Base-by-base conservation (phyloP, 2,888 invertebrate genomes). In the Acheta domesticus region DNA sequence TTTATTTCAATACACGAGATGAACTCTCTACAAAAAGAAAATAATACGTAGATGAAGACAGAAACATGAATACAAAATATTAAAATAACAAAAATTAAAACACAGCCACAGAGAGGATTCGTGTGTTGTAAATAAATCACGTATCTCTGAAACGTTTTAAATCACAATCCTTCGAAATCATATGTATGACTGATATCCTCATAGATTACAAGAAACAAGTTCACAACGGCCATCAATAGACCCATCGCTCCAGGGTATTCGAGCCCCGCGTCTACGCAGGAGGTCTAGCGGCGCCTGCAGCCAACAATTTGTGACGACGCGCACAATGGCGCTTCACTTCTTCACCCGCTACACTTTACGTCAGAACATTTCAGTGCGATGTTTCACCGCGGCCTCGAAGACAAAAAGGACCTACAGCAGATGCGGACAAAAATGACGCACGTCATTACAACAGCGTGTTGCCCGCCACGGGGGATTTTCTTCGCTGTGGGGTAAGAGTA, bases 391-490 rank as follows among this genome's bases (percentile, higher is more conserved):
- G 14, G 62, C 62, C 16, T 12, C n/a, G 62, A 19, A 14, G 62
- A 62, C 62, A 62, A 62, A 62, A 62, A 62, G 62, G 62, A 62
- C 62, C 62, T 62, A 62, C 62, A 62, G 62, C 62, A 62, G 62
- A 62, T 12, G 16, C 62, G 14, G n/a, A n/a, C 62, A 62, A 62
- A 62, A 62, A 62, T 62, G 62, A 62, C 62, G 62, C 4, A 12
- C 62, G 16, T n/a, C 62, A 62, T 62, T 62, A 62, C n/a, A 14
- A 19, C n/a, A 14, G 62, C 62, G 12, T 8, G 36, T 36, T 36
- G 8, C 62, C n/a, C 12, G n/a, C 62, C n/a, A 62, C 11, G 62
- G n/a, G 62, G 8, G 4, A 62, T 19, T 36, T 62, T 14, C 62
- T 16, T 12, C n/a, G 62, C 62, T 62, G 14, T n/a, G 62, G n/a